Conservation (phyloP, 2,113 vertebrate species). For the Chlamydotis undulata region DNA sequence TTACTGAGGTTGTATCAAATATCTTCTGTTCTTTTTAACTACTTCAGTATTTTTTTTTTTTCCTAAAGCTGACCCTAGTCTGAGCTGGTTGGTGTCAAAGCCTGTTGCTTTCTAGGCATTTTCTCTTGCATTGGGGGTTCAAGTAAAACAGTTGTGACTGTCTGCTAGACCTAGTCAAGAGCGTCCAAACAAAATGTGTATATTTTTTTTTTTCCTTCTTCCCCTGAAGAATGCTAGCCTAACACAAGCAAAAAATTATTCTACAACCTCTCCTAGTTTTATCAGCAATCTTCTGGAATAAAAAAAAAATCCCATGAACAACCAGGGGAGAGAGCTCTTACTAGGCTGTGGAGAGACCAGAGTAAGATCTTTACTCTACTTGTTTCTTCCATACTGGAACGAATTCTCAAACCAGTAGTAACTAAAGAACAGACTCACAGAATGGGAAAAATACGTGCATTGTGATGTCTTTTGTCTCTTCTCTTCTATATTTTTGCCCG, state of each 20-base stretch:
- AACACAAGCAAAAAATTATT: neutral
- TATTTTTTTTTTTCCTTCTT: neutral
- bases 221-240: neutral
- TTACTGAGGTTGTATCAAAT: neutral
- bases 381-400: neutral
- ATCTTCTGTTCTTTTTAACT: neutral
- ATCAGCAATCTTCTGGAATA: neutral
- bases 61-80: neutral
- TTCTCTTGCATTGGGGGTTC: neutral
- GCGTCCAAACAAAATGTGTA: neutral
- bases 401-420: neutral
- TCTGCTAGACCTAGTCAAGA: neutral
- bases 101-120: neutral
- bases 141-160: neutral
- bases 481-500: accelerated
- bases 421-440: neutral
- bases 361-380: neutral
- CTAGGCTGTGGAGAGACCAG: neutral
- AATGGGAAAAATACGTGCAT: neutral
- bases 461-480: neutral
- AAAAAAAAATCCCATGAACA: neutral
- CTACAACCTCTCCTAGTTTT: neutral
- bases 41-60: neutral
- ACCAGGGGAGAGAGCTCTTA: neutral
- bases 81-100: neutral